These are phyloP conservation scores for Xenopus tropicalis DNA, from an alignment of 2,113 vertebrate genomes.

Conservation along the genomic window UCB_Xtro_10.0 CM004450.2:84266501-84267000, in stretches of 20 bases:
- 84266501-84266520: neutral
- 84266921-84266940: no score
- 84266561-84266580: neutral
- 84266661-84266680: neutral
- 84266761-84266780: slow-evolving; percentile 2
- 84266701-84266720: neutral
- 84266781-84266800: neutral
- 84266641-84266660: neutral
- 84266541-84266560: neutral
- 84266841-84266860: no score
- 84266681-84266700: neutral
- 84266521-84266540: neutral
- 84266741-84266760: neutral
- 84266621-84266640: neutral
- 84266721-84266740: slow-evolving; percentile 5
- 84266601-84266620: neutral
- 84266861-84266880: no score
- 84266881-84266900: no score
- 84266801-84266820: neutral
- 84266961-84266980: no score
- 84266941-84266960: no score
- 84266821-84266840: neutral
- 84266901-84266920: no score
- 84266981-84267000: no score
- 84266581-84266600: neutral